Evolutionary conservation across 2,797 vertebrate genomes (phyloP), one percentile per base, ranked within the genome.

Genomic region (Netta rufina): DNA sequence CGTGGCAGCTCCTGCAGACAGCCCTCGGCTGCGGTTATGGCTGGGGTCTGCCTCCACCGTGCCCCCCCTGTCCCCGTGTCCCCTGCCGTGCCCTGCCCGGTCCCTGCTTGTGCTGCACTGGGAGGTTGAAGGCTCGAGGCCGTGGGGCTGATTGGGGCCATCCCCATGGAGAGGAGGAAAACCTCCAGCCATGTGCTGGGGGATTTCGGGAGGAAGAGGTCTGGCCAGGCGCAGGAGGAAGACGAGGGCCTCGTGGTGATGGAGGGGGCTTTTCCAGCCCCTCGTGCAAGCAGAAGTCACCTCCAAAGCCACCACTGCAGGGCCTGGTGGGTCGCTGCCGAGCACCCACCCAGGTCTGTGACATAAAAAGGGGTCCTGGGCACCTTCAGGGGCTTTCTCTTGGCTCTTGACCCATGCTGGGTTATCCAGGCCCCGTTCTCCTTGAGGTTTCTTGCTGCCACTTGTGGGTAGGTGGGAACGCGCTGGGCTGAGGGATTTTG

Each of bases 181-280:
- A 67, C 2, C 32, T 33, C 0, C 7, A 54, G 56, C 13, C 45
- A 25, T 6, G 0, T 0, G 8, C 43, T 0, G 2, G 78, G 77
- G 71, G 15, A 17, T 53, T 84, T 57, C 66, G 0, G 0, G 65
- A 39, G 39, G 38, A 2, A 0, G 1, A 28, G 36, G 22, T 15
- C 4, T 2, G 39, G n/a, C 17, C 0, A 0, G 47, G 25, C 17
- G 69, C 33, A 20, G 74, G 70, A 64, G 84, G 66, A 67, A 25
- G 70, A 64, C 18, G 1, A 13, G 71, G 45, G 45, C 30, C 2
- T 6, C 0, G 4, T 13, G 30, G 30, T 45, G 58, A 21, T 60
- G 62, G 3, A 30, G 77, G 54, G 67, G 36, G 8, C 17, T 54
- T 67, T 84, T 24, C 84, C 66, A 9, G 5, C 1, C 54, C 33